Base-by-base conservation (phyloP, 2,113 vertebrate genomes). In the Hylia prasina region DNA sequence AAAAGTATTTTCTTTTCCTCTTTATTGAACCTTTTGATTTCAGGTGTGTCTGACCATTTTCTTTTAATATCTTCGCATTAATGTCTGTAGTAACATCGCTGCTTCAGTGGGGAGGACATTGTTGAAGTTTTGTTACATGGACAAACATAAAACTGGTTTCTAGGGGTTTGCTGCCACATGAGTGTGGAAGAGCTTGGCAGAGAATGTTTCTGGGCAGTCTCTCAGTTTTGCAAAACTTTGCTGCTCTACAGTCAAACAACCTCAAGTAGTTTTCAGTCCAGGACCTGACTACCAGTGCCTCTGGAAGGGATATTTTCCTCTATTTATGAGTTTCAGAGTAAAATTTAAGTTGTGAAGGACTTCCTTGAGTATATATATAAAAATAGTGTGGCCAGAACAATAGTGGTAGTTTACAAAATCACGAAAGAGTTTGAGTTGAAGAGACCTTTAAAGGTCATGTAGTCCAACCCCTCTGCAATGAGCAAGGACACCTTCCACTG, bases 1-100 rank as follows among this genome's bases (percentile, higher is more conserved):
- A 98, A 99, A 99, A 86, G 90, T 95, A 87, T 70, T 85, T 89
- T 80, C 16, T 47, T 64, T 75, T 64, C 31, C 42, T 89, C 4
- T 11, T 89, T 68, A 13, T 64, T 82, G 47, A 25, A 53, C 42
- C 25, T 82, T 89, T 69, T 25, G 21, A 39, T 94, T 93, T 69
- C 57, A 71, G 30, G 19, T 39, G 33, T 78, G 7, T 60, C 50
- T 84, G 54, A 68, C 27, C 1, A 2, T 88, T 77, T 66, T 20
- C 25, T 85, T 35, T 69, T 11, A 58, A 3, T 63, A 40, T 56
- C 80, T 94, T 89, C 47, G 15, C 24, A 19, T 37, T 75, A 42
- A 35, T 58, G 3, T 53, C 35, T 33, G 0, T 57, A 33, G 9
- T 64, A 75, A 15, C n/a, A 65, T 30, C 30, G 31, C 48, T 78